Evolutionary conservation across 2,888 invertebrate species (phyloP), one percentile per base, ranked within the genome.

Genomic region (Callyntrura guangdongensis): DNA sequence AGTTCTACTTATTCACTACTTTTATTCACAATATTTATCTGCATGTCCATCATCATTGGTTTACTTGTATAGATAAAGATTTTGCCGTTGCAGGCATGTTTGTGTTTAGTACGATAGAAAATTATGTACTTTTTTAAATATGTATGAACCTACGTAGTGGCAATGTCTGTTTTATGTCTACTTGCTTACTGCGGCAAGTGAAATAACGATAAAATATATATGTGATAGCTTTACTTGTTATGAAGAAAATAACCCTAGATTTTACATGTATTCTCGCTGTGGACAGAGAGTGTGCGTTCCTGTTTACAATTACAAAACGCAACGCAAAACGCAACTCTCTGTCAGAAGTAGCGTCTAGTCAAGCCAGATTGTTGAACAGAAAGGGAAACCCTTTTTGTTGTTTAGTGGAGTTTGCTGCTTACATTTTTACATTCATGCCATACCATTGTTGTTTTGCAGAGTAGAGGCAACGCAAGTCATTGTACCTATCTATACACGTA

Each of bases 321-420:
- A n/a, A n/a, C n/a, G n/a, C n/a, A n/a, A 69, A 36, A 45, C 69
- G 14, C 17, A 49, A 49, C 25, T 14, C 17, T 45, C 27, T 77
- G 3, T 12, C 77, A 22, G 47, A 11, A 36, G 36, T 8, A 9
- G 53, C 12, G 72, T 47, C 36, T 14, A 45, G 72, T 72, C 17
- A 72, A 4, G 45, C 12, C 25, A 27, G 5, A 25, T 1, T 53
- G 11, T 77, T 53, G 11, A 27, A 53, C 53, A 77, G 22, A 49
- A 77, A 77, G 49, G 77, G 77, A 49, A 77, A 77, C 6, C 49
- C 20, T 17, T 77, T 77, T 72, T 49, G 14, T 17, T 49, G 4
- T 77, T 22, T 12, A 22, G 36, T 6, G 2, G 36, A 36, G 36
- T 36, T 49, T 20, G 25, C 49, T 53, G 0, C 53, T 2, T 53